Conservation (phyloP, 2,888 invertebrate genomes). For the Meloe dianella region DNA sequence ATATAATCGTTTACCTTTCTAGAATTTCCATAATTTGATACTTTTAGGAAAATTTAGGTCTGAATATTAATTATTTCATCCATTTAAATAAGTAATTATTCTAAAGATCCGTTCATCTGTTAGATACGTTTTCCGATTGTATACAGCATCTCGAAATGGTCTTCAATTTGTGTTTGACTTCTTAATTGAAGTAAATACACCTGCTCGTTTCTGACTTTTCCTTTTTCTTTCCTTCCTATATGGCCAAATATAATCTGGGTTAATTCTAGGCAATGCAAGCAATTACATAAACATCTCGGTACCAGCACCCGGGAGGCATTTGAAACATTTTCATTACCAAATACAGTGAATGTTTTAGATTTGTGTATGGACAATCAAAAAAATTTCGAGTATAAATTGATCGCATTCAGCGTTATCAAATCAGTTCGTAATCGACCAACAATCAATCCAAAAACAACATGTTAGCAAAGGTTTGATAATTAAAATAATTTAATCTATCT, state of each 20-base stretch:
- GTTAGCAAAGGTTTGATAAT: slow-evolving; percentile 22
- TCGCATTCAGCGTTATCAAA: slow-evolving; percentile 10
- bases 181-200: neutral
- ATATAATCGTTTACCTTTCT: slow-evolving; percentile 1
- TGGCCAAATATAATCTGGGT: slow-evolving; percentile 25
- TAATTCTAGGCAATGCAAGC: slow-evolving; percentile 11
- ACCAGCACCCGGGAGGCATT: slow-evolving; percentile 14
- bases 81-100: neutral
- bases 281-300: slow-evolving; percentile 19
- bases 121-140: too few relatives aligned
- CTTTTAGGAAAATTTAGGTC: neutral
- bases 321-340: slow-evolving; percentile 19
- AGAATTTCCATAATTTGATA: neutral
- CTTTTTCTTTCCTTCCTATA: slow-evolving; percentile 2
- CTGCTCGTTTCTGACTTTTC: slow-evolving; percentile 3
- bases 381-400: slow-evolving; percentile 22
- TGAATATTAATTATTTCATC: too few relatives aligned
- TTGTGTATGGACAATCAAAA: neutral
- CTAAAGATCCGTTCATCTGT: too few relatives aligned
- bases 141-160: too few relatives aligned
- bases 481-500: neutral
- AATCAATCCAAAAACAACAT: slow-evolving; percentile 17
- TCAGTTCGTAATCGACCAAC: slow-evolving; percentile 17
- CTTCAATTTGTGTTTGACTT: too few relatives aligned
- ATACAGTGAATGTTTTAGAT: slow-evolving; percentile 22